Evolutionary conservation across 2,113 vertebrate genomes (phyloP), one percentile per base, ranked within the genome.

Genomic region (Cyrtonyx montezumae): DNA sequence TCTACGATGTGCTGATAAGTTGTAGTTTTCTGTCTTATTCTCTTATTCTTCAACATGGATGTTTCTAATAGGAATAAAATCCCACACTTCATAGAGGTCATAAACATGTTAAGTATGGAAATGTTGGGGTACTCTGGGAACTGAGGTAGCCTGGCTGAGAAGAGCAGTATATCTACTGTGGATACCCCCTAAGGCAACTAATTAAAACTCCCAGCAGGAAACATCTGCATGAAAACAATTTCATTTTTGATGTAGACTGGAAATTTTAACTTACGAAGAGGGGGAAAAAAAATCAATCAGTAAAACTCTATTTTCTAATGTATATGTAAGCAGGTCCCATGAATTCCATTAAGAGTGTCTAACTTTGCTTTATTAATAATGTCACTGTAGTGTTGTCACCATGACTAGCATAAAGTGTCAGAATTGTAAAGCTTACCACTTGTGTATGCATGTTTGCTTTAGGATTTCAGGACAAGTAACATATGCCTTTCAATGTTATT

Each of bases 151-250:
- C 30, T 84, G 43, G 11, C 59, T 46, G 76, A 51, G 70, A 55
- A 87, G 11, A 16, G 14, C 0, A 0, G 14, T 56, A 10, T 92
- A 42, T 90, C 55, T 90, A 37, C 71, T 77, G 42, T 79, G 36
- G 26, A 61, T 79, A 25, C 14, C 49, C 36, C 55, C n/a, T 66
- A 74, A 45, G 55, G 55, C 23, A 82, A 59, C 69, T 92, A 92
- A 82, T 92, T 95, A 84, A 92, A 92, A 61, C 30, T 82, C 75
- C 55, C 79, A 95, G 71, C 53, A 85, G 90, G 78, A 32, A 95
- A 81, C 79, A 95, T 85, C 75, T 95, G 45, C 71, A 66, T 84
- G n/a, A 79, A 81, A 87, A 48, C 58, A 69, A 53, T 65, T 87
- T 84, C 10, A 36, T 6, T 73, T 94, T 82, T 77, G 53, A 22